phyloP scores from a whole-genome alignment of 2,113 vertebrate genomes.

The Chrysemys picta region DNA sequence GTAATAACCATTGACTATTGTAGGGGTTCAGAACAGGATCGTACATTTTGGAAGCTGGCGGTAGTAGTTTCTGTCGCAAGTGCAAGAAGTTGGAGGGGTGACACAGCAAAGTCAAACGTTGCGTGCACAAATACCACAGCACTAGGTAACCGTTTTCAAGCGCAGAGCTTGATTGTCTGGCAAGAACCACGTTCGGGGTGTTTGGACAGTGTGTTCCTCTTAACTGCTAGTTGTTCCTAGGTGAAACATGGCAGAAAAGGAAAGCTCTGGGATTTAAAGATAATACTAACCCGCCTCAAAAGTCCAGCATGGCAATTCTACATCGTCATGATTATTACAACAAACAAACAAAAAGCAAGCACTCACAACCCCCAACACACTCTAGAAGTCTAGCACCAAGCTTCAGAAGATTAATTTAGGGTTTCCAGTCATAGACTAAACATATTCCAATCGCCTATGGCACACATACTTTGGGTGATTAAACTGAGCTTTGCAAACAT shows the following conservation, averaged over 20 bases:
- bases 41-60: neutral
- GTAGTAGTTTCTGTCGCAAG: constrained; percentile 39
- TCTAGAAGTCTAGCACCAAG: constrained; percentile 2
- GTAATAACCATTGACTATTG: constrained; percentile 19
- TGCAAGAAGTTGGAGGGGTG: constrained; percentile 12
- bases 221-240: constrained; percentile 16
- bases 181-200: neutral
- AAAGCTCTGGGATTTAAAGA: constrained; percentile 6
- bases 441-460: constrained; percentile 40
- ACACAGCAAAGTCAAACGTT: neutral
- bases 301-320: constrained; percentile 39
- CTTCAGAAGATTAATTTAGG: constrained; percentile 28
- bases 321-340: constrained; percentile 51
- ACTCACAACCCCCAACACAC: neutral
- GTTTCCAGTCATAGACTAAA: constrained; percentile 49
- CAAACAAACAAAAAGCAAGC: neutral
- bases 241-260: neutral
- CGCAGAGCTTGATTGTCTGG: neutral
- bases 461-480: constrained; percentile 18
- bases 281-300: constrained; percentile 22
- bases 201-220: neutral
- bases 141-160: constrained; percentile 10
- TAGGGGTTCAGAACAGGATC: neutral
- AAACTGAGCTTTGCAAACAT: constrained; percentile 37
- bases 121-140: constrained; percentile 2